These are phyloP conservation scores for Agriotes lineatus DNA, from an alignment of 2,888 invertebrate species.

Conservation along the genomic window DNA sequence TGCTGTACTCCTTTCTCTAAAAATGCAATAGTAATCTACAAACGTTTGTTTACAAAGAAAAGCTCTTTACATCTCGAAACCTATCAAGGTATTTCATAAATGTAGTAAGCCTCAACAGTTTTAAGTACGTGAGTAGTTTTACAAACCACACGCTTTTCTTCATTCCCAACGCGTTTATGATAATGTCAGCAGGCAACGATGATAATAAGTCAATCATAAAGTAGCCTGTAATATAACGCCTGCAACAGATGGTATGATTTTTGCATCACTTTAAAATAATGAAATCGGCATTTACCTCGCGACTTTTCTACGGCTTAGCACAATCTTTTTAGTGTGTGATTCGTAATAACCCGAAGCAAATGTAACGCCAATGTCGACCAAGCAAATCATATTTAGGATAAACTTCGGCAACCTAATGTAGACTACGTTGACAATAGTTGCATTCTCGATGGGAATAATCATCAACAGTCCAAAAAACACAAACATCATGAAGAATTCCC, in stretches of 20 bases:
- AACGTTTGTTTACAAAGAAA: neutral
- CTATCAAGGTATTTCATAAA: constrained; percentile 56
- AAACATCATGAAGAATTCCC: constrained; percentile 45
- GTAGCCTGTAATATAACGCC: constrained; percentile 57
- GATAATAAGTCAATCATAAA: constrained; percentile 59
- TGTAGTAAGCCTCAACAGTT: constrained; percentile 58
- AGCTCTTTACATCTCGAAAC: constrained; percentile 55
- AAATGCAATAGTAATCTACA: neutral
- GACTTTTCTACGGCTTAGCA: constrained; percentile 58
- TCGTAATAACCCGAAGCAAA: constrained; percentile 64
- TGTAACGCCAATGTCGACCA: constrained; percentile 58
- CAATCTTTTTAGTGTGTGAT: constrained; percentile 58
- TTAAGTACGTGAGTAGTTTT: constrained; percentile 55
- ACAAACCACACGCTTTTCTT: constrained; percentile 49
- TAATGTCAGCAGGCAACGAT: constrained; percentile 55
- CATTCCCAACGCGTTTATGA: constrained; percentile 43
- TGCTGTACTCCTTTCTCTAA: constrained; percentile 33
- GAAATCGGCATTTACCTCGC: constrained; percentile 49
- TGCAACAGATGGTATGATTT: constrained; percentile 31
- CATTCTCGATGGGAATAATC: constrained; percentile 46
- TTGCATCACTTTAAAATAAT: neutral
- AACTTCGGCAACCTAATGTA: constrained; percentile 4
- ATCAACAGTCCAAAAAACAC: constrained; percentile 37
- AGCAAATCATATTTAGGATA: constrained; percentile 54
- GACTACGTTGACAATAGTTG: neutral